Evolutionary conservation across 2,888 invertebrate genomes (phyloP), one percentile per base, ranked within the genome.

Genomic region (Aleiodes leptofemur): DNA sequence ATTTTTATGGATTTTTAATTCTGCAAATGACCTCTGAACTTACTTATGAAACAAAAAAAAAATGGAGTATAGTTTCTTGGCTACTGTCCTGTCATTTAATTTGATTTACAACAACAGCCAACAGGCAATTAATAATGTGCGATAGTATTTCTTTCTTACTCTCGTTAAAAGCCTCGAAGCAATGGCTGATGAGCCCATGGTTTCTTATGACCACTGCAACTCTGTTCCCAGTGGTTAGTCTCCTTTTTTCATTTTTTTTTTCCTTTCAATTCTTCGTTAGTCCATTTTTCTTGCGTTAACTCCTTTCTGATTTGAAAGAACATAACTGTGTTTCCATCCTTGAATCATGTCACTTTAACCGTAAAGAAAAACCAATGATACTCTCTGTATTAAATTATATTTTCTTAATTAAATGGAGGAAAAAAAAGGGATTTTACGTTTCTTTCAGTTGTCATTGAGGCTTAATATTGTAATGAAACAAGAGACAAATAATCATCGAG

Each of bases 71-170:
- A 5, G 31, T 59, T 34, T 69, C 70, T 64, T 50, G 66, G 78
- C 78, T 80, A 79, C 80, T 76, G 80, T 75, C 79, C 82, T 81
- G 83, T 82, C 82, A 80, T 84, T 82, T 82, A 81, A 83, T 78
- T 83, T 85, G 81, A 85, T 84, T 84, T 84, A 83, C 82, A 77
- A 76, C 77, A 75, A 16, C 61, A 77, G 76, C 80, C 78, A 80
- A 77, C 57, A 76, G 75, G 81, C 79, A 80, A 84, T 83, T 85
- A 83, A 84, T 84, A 82, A 82, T 77, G 57, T 56, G 5, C 31
- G 68, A 77, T 77, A 75, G 77, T 73, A 55, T 43, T 61, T 51
- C 38, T 59, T 57, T 77, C 56, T 69, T 69, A 72, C 77, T 82
- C 81, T 82, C 82, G 81, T 83, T 82, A 82, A 82, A 43, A 80